Conservation (phyloP, 2,888 invertebrate genomes). For the Drosophila recens region DNA sequence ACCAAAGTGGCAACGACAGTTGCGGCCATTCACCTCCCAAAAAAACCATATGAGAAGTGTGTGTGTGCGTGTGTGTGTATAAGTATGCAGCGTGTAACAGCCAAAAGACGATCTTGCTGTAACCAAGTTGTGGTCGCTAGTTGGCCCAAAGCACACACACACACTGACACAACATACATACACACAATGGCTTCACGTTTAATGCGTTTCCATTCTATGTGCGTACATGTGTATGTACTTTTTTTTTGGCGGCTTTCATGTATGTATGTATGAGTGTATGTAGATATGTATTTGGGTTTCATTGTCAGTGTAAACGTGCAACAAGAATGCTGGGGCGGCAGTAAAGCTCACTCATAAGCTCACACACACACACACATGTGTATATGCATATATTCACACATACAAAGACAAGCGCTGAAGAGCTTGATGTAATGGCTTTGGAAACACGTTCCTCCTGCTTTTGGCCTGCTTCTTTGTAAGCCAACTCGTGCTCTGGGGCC, state of each 20-base stretch:
- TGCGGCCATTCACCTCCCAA: slow-evolving; percentile 83
- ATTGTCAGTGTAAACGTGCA: slow-evolving; percentile 60
- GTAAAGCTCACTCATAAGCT: slow-evolving; percentile 59
- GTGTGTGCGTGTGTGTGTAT: slow-evolving; percentile 31
- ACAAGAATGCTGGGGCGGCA: slow-evolving; percentile 33
- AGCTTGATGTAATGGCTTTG: slow-evolving; percentile 67
- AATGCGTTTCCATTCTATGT: slow-evolving; percentile 64
- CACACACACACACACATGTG: slow-evolving; percentile 19
- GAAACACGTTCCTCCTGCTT: slow-evolving; percentile 71
- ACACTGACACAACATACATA: slow-evolving; percentile 36
- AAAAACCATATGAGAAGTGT: slow-evolving; percentile 60
- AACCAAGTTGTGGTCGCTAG: slow-evolving; percentile 65
- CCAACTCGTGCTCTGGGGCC: slow-evolving; percentile 51
- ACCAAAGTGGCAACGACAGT: slow-evolving; percentile 81
- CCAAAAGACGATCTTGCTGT: slow-evolving; percentile 58
- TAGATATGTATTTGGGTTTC: slow-evolving; percentile 34
- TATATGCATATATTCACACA: slow-evolving; percentile 6
- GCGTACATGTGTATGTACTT: too few relatives aligned
- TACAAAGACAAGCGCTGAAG: slow-evolving; percentile 12
- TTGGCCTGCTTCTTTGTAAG: slow-evolving; percentile 72
- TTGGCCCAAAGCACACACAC: slow-evolving; percentile 51
- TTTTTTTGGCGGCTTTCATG: too few relatives aligned
- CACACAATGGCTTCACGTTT: slow-evolving; percentile 36
- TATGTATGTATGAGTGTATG: too few relatives aligned
- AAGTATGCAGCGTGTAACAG: slow-evolving; percentile 67